Evolutionary conservation across 2,888 invertebrate genomes (phyloP), one percentile per base, ranked within the genome.

Genomic region (Patella caerulea): DNA sequence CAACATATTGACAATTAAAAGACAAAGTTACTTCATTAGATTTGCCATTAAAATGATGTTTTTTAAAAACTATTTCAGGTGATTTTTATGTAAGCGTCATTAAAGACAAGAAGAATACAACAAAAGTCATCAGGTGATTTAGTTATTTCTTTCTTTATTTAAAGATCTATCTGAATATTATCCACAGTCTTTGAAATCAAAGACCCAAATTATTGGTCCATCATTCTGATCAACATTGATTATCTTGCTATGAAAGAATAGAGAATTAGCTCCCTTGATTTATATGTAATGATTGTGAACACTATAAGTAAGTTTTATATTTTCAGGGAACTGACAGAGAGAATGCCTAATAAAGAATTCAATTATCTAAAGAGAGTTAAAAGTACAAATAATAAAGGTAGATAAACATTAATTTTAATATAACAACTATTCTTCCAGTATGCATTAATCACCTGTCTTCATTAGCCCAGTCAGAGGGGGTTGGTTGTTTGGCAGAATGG

Each of bases 321-420:
- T 81, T 79, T 65, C 75, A 84, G 84, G 53, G 56, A 81, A 52
- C 78, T 85, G 15, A 70, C 75, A 56, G 71, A 17, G n/a, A 45
- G 69, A n/a, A 79, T 74, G 65, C 86, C 86, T 15, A 72, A 86
- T 34, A 77, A 71, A 24, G 71, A 82, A 53, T 81, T 83, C 19
- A 79, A 79, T 59, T 86, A 86, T 77, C 78, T 87, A 73, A 86
- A 84, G 76, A 77, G 87, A 78, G 84, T 87, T 9, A 81, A 80
- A 70, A 73, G 72, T 34, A 19, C 69, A 54, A 76, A 65, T 69
- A 71, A 19, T 15, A 80, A 78, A 84, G 82, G 83, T 83, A 77
- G 59, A 19, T 15, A 34, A 52, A 45, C 15, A 45, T 12, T 17
- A 69, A 5, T 1, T 24, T 19, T 19, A 24, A 65, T 19, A 19